A percentile compares a stretch with the other conserved stretches of the same genome.
These are phyloP conservation scores for Spilosoma lubricipeda DNA, from an alignment of 2,888 invertebrate genomes.

Conservation along the genomic window DNA sequence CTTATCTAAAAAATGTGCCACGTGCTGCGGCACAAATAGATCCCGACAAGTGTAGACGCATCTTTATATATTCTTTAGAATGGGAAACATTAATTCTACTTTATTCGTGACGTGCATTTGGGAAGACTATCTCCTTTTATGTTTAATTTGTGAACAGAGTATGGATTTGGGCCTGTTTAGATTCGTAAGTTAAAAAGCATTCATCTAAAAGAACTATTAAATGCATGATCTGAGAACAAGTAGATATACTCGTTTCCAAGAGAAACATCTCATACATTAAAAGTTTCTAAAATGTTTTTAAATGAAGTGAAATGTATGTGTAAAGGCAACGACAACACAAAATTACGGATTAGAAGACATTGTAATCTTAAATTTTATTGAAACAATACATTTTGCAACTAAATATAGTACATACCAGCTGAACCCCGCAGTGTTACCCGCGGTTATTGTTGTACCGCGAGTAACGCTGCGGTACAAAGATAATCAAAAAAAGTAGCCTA, in stretches of 20 bases:
- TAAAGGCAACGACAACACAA: not conserved
- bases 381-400: not conserved
- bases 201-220: not conserved
- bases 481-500: no score
- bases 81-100: slow-evolving; percentile 27
- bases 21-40: slow-evolving; percentile 64
- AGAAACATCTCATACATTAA: not conserved
- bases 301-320: not conserved
- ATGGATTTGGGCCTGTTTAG: not conserved
- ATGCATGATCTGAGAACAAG: not conserved
- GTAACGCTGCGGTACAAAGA: no score
- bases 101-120: slow-evolving; percentile 11
- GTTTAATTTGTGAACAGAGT: not conserved
- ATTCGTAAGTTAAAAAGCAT: not conserved
- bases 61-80: slow-evolving; percentile 42
- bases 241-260: not conserved
- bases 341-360: not conserved
- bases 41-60: slow-evolving; percentile 43
- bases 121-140: not conserved
- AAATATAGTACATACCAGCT: no score
- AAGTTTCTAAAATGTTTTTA: not conserved
- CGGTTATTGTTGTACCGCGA: no score
- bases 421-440: no score
- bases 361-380: not conserved
- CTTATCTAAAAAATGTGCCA: slow-evolving; percentile 71